These are phyloP conservation scores for Felis chaus DNA, from an alignment of 2,113 vertebrate species.

Conservation along the genomic window DNA sequence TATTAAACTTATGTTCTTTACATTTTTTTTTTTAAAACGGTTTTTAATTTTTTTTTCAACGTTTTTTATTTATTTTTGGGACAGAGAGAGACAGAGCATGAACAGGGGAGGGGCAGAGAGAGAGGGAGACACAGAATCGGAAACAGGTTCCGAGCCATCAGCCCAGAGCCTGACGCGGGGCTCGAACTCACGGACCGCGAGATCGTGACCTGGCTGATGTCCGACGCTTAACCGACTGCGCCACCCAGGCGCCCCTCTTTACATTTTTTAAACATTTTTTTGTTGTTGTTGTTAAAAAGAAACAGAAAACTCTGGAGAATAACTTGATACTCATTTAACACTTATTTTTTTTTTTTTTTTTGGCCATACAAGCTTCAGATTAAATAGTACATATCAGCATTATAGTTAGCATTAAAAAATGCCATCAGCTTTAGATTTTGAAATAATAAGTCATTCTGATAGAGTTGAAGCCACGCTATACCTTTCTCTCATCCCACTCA, in stretches of 20 bases:
- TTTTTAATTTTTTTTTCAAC: no score
- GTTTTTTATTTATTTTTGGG: no score
- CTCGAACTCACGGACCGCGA: no score
- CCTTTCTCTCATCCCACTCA: neutral
- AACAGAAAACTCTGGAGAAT: neutral
- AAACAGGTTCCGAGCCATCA: no score
- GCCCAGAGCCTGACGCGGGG: no score
- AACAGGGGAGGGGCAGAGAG: no score
- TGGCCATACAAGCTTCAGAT: neutral
- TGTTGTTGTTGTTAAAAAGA: neutral
- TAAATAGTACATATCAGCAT: neutral
- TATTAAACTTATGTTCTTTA: neutral
- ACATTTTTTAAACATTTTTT: neutral
- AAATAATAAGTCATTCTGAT: neutral
- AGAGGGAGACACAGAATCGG: no score
- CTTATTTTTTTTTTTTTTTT: neutral
- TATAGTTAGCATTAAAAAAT: neutral
- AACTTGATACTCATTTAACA: neutral
- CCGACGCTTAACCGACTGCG: no score
- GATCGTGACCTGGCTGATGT: no score
- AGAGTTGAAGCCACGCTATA: neutral
- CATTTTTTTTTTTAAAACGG: no score
- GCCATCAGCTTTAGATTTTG: neutral
- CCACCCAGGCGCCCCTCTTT: no score
- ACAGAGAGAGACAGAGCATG: no score